phyloP scores from a whole-genome alignment of 2,888 invertebrate species.

The Meiosimyza decipiens region DNA sequence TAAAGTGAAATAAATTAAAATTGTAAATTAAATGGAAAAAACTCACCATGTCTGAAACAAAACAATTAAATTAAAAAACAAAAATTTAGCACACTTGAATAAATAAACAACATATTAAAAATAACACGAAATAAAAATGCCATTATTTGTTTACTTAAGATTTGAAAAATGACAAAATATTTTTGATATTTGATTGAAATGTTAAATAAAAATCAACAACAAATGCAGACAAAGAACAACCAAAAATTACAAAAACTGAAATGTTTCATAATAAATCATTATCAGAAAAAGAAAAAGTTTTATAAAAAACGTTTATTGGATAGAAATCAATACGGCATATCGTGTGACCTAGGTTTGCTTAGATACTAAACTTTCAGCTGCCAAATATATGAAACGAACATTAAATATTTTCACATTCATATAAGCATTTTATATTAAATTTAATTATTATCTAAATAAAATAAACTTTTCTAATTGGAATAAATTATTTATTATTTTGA shows the following conservation, averaged over 20 bases:
- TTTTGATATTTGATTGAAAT: not conserved
- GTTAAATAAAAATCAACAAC: not conserved
- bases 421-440: too few species aligned
- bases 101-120: not conserved
- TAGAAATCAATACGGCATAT: too few species aligned
- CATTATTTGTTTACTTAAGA: conserved; percentile 3
- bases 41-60: not conserved
- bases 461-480: too few species aligned
- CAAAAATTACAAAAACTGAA: not conserved
- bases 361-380: too few species aligned
- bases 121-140: not conserved
- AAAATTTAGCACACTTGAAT: conserved; percentile 1
- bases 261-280: too few species aligned
- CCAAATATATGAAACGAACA: too few species aligned
- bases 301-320: too few species aligned
- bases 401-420: too few species aligned
- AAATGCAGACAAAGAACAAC: not conserved
- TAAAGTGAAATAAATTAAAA: conserved; percentile 1
- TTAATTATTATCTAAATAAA: too few species aligned
- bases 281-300: too few species aligned
- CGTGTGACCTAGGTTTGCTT: too few species aligned
- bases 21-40: not conserved
- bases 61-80: not conserved
- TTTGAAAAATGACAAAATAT: conserved; percentile 5
- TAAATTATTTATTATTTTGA: too few species aligned